Conservation (phyloP, 2,888 invertebrate genomes). For the Autographa gamma region DNA sequence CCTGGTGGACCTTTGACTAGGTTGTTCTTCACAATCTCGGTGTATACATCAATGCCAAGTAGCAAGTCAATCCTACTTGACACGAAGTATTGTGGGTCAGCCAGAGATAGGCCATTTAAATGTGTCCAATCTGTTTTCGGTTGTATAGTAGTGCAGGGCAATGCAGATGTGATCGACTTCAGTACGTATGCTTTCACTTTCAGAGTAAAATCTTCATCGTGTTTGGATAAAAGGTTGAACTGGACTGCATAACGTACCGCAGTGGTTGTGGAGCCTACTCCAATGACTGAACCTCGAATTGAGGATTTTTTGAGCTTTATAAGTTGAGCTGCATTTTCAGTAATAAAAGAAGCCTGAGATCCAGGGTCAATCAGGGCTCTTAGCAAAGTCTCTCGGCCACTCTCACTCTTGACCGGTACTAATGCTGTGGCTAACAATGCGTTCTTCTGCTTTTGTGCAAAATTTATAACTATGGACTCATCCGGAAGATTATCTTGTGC, state of each 20-base stretch:
- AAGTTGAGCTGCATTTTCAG: background rate
- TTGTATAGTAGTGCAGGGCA: conserved; percentile 6
- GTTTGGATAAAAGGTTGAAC: background rate
- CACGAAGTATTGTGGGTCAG: background rate
- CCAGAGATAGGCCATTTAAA: background rate
- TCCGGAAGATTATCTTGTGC: too few relatives aligned
- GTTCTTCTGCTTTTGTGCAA: too few relatives aligned
- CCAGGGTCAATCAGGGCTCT: too few relatives aligned
- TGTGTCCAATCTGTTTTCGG: background rate
- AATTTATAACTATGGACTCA: too few relatives aligned
- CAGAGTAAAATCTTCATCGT: background rate
- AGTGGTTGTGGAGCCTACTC: background rate
- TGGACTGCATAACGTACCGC: background rate
- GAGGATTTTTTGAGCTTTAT: background rate
- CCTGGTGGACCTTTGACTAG: background rate
- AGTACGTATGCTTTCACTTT: background rate
- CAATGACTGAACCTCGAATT: background rate
- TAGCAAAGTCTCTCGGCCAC: too few relatives aligned
- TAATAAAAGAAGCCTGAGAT: background rate
- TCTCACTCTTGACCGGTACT: too few relatives aligned
- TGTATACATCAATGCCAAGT: background rate
- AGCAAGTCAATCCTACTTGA: background rate
- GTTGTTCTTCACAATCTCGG: background rate
- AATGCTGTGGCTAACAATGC: too few relatives aligned
- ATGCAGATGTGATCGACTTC: background rate